Base-by-base conservation (phyloP, 1,140 invertebrate genomes). In the Nebria ingens region DNA sequence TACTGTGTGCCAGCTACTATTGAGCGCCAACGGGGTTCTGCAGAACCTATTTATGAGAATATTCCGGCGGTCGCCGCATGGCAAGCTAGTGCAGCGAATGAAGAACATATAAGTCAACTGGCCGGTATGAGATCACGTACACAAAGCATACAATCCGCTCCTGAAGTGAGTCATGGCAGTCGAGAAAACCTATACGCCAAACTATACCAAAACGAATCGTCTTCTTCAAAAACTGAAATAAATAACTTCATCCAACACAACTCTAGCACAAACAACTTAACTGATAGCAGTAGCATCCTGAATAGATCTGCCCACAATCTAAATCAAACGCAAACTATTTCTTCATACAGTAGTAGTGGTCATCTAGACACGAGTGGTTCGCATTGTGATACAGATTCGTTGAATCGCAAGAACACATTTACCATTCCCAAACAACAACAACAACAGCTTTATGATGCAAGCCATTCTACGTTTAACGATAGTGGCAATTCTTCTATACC, bases 31-130 rank as follows among this genome's bases (percentile, higher is more conserved):
- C 50, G 71, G 17, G 73, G 74, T 58, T 70, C 77, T 0, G 73
- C 75, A 19, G 86, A 88, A 65, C 86, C 86, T 1, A 89, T 89
- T 56, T 89, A 88, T 65, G 85, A 89, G 65, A 89, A 89, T 61
- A 82, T 88, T 6, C 84, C 84, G 9, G 61, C 85, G 19, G 50
- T 51, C 4, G 11, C 3, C 11, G 62, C 64, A 1, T 70, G 69
- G 68, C 21, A 25, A 20, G 57, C 61, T 2, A 62, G 68, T 4
- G 61, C 49, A 22, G 21, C n/a, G 12, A 56, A 15, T 19, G 19
- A 51, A 22, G 17, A n/a, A 9, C 19, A 42, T 45, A 15, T n/a
- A n/a, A 2, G 15, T 6, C 11, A 20, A 9, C 19, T 9, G 11
- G 11, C 21, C 3, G 65, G 72, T 15, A 74, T 76, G 63, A 68